Evolutionary conservation across 1,140 invertebrate genomes (phyloP).

Genomic region (Pseudachorutes palmiensis): DNA sequence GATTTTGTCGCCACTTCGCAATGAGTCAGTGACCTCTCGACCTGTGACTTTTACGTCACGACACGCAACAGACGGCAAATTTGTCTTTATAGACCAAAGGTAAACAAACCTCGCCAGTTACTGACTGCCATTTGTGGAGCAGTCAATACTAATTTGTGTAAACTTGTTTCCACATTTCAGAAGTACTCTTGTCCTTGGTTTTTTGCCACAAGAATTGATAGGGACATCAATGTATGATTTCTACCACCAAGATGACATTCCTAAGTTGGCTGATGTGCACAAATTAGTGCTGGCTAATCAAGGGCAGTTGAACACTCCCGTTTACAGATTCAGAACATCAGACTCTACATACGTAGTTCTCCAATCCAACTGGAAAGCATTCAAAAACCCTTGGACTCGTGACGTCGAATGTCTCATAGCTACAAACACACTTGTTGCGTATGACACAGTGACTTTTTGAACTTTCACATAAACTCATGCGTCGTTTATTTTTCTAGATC

Average conservation of each 20-base stretch:
- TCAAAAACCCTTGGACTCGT: slow-evolving; percentile 86
- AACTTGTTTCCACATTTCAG: slow-evolving; percentile 48
- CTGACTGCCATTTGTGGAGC: no score
- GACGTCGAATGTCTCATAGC: slow-evolving; percentile 80
- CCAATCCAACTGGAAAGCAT: slow-evolving; percentile 75
- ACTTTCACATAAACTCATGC: neutral
- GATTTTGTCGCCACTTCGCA: slow-evolving; percentile 49
- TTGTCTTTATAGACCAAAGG: slow-evolving; percentile 61
- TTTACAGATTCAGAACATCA: slow-evolving; percentile 64
- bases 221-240: slow-evolving; percentile 91
- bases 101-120: slow-evolving; percentile 40
- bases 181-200: slow-evolving; percentile 77
- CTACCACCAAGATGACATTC: slow-evolving; percentile 75
- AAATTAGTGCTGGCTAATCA: slow-evolving; percentile 60
- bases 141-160: slow-evolving; percentile 17
- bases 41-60: slow-evolving; percentile 59
- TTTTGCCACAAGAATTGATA: slow-evolving; percentile 82
- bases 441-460: slow-evolving; percentile 23
- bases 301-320: slow-evolving; percentile 54
- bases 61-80: slow-evolving; percentile 54
- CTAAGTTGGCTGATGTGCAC: slow-evolving; percentile 70
- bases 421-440: slow-evolving; percentile 67
- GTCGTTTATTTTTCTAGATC: neutral
- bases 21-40: slow-evolving; percentile 44
- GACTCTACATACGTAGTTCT: slow-evolving; percentile 62